These are phyloP conservation scores for Macquaria ambigua DNA, from an alignment of 2,113 vertebrate genomes.

Conservation along the genomic window DNA sequence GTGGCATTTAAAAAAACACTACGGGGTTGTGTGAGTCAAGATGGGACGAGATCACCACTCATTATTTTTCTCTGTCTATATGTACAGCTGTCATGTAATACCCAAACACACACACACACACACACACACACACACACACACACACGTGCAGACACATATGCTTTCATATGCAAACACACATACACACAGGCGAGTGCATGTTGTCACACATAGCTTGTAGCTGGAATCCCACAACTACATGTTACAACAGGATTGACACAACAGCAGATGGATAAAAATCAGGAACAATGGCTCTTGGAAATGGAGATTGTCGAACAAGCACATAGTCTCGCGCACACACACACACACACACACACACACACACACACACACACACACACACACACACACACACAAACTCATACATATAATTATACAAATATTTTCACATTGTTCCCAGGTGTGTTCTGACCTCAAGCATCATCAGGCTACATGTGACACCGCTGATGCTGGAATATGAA, in stretches of 20 bases:
- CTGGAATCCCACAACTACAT: constrained; percentile 26
- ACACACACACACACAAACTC: neutral
- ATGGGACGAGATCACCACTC: constrained; percentile 28
- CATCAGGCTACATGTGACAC: neutral
- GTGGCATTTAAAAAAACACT: neutral
- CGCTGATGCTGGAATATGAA: constrained; percentile 19
- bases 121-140: constrained; percentile 41
- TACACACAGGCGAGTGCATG: neutral
- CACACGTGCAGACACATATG: neutral
- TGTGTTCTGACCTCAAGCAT: constrained; percentile 9
- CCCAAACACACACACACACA: constrained; percentile 52
- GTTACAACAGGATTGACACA: constrained; percentile 41
- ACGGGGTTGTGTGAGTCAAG: neutral
- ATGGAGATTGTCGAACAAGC: neutral
- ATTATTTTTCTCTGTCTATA: constrained; percentile 25
- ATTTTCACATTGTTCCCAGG: constrained; percentile 19
- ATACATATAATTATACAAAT: neutral
- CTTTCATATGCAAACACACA: neutral
- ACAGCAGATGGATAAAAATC: constrained; percentile 34
- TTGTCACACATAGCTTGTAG: constrained; percentile 15
- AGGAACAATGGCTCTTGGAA: constrained; percentile 22
- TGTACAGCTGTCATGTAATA: constrained; percentile 61
- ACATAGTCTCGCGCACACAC: neutral
- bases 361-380: neutral
- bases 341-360: neutral